Evolutionary conservation across 1,140 invertebrate genomes (phyloP).

Genomic region (Pogonognathellus flavescens): DNA sequence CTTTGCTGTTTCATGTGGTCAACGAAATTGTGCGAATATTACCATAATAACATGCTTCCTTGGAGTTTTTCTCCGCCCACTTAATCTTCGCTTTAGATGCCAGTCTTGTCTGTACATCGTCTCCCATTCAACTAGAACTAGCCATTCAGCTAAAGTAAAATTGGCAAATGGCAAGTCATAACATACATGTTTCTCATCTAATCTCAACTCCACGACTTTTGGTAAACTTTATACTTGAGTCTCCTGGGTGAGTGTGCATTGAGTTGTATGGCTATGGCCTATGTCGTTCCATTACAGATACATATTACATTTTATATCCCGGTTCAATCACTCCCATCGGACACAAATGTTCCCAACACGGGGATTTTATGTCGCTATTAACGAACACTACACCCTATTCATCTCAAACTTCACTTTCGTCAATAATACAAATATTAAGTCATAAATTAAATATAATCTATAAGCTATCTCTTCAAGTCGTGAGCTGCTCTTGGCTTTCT

Average conservation of each 20-base stretch:
- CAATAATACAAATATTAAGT: slow-evolving; percentile 55
- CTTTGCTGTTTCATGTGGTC: slow-evolving; percentile 52
- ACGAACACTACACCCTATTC: not conserved
- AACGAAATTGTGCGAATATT: slow-evolving; percentile 59
- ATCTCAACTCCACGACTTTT: slow-evolving; percentile 5
- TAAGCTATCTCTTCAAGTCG: slow-evolving; percentile 47
- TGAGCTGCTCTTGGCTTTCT: not conserved
- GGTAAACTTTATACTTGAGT: not conserved
- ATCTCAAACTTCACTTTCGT: slow-evolving; percentile 32
- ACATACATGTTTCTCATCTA: slow-evolving; percentile 5
- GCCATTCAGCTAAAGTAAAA: not conserved
- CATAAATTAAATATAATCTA: slow-evolving; percentile 53
- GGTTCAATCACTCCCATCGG: slow-evolving; percentile 27
- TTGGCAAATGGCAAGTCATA: slow-evolving; percentile 28
- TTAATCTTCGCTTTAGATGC: slow-evolving; percentile 49
- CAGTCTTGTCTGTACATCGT: slow-evolving; percentile 15
- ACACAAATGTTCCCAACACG: slow-evolving; percentile 1
- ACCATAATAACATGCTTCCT: slow-evolving; percentile 58
- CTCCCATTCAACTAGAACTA: not conserved
- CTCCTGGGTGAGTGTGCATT: slow-evolving; percentile 6
- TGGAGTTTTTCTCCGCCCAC: slow-evolving; percentile 49
- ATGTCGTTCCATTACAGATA: not conserved
- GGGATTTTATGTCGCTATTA: not conserved
- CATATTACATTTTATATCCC: slow-evolving; percentile 20
- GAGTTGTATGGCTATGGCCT: not conserved